phyloP scores from a whole-genome alignment of 1,140 invertebrate genomes.

The Battus philenor region DNA sequence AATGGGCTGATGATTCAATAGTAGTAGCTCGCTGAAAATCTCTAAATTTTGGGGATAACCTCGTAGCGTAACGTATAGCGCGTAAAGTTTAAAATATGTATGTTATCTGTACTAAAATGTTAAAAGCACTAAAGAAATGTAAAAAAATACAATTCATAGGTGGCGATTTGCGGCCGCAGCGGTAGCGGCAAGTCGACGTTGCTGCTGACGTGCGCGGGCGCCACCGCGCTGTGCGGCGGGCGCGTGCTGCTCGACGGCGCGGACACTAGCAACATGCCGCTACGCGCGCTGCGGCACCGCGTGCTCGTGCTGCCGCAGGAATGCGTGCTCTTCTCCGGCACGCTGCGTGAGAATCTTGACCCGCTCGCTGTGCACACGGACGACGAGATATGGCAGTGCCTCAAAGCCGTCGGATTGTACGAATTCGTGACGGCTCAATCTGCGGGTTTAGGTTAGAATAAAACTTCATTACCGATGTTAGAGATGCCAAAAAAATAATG shows the following conservation, averaged over 20 bases:
- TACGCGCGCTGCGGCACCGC: conserved; percentile 84
- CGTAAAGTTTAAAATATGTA: no score
- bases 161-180: conserved; percentile 87
- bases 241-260: conserved; percentile 82
- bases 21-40: no score
- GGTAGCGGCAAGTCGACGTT: conserved; percentile 89
- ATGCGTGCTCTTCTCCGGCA: conserved; percentile 92
- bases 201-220: conserved; percentile 82
- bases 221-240: conserved; percentile 80
- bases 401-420: conserved; percentile 81
- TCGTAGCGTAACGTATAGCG: no score
- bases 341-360: conserved; percentile 93
- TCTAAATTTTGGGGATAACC: no score
- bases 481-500: no score
- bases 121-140: no score
- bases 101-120: no score
- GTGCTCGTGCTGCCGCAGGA: conserved; percentile 96
- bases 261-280: conserved; percentile 80
- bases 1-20: no score
- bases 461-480: neutral
- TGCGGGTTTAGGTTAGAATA: conserved; percentile 80
- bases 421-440: conserved; percentile 83
- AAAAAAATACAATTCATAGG: conserved; percentile 59
- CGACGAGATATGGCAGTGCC: conserved; percentile 83
- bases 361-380: conserved; percentile 85